Conservation (phyloP, 2,113 vertebrate genomes). For the Merops nubicus region DNA sequence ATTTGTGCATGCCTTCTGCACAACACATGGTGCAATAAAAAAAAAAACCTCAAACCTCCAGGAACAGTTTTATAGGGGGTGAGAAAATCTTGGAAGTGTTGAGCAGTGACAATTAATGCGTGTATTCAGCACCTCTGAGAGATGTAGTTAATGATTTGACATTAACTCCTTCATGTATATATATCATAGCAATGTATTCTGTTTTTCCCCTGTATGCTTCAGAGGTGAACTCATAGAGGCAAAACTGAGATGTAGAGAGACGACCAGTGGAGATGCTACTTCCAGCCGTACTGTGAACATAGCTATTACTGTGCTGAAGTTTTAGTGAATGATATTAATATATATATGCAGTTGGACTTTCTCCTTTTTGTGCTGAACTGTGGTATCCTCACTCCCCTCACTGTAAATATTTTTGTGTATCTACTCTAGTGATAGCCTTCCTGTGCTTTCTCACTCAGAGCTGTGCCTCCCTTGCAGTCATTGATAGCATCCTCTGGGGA, state of each 20-base stretch:
- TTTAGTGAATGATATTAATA: not conserved
- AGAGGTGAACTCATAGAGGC: not conserved
- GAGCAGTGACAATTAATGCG: conserved; percentile 1
- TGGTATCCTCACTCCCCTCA: accelerated
- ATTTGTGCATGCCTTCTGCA: conserved; percentile 10
- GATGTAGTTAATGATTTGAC: not conserved
- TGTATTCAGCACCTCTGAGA: not conserved
- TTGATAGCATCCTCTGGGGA: not conserved
- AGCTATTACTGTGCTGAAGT: not conserved
- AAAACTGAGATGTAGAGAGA: not conserved
- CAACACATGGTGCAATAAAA: conserved; percentile 29
- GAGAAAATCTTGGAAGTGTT: not conserved
- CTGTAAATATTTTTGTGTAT: not conserved
- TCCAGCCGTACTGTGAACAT: not conserved
- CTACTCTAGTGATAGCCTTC: not conserved
- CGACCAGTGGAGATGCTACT: not conserved
- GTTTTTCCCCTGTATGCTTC: not conserved
- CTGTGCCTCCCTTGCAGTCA: too few relatives aligned
- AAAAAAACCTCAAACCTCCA: not conserved
- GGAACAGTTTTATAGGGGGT: not conserved
- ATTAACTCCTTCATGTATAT: not conserved
- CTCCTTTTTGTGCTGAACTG: not conserved
- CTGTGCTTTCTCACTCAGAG: not conserved
- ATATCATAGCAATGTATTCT: not conserved
- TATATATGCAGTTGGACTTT: not conserved